Base-by-base conservation (phyloP, 2,113 vertebrate genomes). In the Tympanuchus pallidicinctus region DNA sequence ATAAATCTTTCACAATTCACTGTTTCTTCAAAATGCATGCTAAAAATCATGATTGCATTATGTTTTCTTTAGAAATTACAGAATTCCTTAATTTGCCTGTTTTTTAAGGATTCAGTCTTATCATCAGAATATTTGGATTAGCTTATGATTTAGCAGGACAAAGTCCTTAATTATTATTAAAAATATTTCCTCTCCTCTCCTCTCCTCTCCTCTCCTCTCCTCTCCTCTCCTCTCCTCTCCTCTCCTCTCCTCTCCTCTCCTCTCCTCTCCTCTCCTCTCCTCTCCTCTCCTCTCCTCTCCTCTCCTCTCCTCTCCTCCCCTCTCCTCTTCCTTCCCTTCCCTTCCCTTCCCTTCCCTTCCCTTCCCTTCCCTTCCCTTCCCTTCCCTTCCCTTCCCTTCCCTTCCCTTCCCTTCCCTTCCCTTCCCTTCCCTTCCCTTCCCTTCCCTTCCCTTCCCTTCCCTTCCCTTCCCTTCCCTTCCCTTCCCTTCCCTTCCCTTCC, bases 221-320 rank as follows among this genome's bases (percentile, higher is more conserved):
- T 11, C 10, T 11, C 38, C 10, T 11, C 10, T 11, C 10, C 38
- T 40, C 38, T 11, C 10, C 38, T 40, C 38, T 40, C 38, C 10
- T 11, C 38, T 40, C 38, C 10, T 11, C 38, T 11, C 38, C 38
- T 40, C 38, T 11, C 38, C 38, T 40, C 38, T 11, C 10, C 38
- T 40, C 38, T 11, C 38, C 8, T 8, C 36, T 8, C 8, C 36
- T 8, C 36, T 36, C 8, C 36, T 8, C 36, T 36, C 8, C 36
- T 8, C 8, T 8, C 8, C 36, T 8, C 8, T 8, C 36, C 36
- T 8, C 8, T 8, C 8, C 36, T 8, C 8, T 8, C 8, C 36
- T 8, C 8, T 8, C 8, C 36, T 8, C 8, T 8, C 8, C 36
- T 8, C 8, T 8, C 8, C 36, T 8, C 8, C 8, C 8, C 36